Percentiles rank a stretch among this genome's conserved stretches.
Conservation (phyloP, 2,888 invertebrate species). For the Metacarcinus magister region DNA sequence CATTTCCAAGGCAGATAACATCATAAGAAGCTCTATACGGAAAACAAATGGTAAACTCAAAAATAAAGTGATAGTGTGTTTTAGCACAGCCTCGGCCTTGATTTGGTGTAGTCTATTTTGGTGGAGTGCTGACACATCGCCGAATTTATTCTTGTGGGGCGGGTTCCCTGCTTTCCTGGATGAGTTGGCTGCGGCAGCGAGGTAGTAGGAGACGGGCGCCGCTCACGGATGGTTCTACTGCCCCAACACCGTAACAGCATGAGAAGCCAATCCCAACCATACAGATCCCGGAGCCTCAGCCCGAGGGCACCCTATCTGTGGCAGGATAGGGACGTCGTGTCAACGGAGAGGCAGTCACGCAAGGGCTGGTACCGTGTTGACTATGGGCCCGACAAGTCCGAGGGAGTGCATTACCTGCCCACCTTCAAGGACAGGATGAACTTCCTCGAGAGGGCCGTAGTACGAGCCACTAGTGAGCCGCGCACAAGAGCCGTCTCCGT, state of each 20-base stretch:
- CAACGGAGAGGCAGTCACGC: conserved; percentile 57
- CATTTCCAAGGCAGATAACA: background rate
- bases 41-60: conserved; percentile 34
- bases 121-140: background rate
- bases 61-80: conserved; percentile 28
- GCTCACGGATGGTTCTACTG: conserved; percentile 43
- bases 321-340: conserved; percentile 65
- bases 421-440: conserved; percentile 67
- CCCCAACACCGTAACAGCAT: background rate
- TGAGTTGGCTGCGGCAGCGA: background rate
- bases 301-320: conserved; percentile 69
- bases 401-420: conserved; percentile 70
- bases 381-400: conserved; percentile 55
- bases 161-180: conserved; percentile 22
- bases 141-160: conserved; percentile 27
- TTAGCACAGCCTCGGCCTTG: conserved; percentile 13
- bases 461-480: background rate
- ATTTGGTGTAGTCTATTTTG: conserved; percentile 34
- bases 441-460: conserved; percentile 63
- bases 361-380: conserved; percentile 77
- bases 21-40: background rate
- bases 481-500: conserved; percentile 58
- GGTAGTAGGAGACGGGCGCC: conserved; percentile 28
- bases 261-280: background rate
- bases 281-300: conserved; percentile 32